phyloP scores from a whole-genome alignment of 2,113 vertebrate genomes.

The Ammodramus savannarum region DNA sequence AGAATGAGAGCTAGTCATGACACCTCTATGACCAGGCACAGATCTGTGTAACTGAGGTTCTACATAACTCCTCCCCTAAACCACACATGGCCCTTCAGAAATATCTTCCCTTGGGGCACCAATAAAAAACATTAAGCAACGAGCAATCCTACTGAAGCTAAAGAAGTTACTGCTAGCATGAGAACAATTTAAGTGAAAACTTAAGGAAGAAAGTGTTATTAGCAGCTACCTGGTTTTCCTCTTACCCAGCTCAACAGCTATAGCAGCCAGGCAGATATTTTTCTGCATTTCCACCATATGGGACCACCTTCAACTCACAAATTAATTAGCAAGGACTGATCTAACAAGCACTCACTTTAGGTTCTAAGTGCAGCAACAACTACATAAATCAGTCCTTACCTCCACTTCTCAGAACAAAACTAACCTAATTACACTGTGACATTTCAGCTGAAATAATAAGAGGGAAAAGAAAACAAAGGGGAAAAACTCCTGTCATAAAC shows the following conservation, averaged over 20 bases:
- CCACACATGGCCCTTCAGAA: background rate
- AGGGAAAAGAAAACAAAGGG: rapidly evolving
- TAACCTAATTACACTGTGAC: background rate
- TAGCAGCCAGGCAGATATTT: background rate
- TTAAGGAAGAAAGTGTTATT: background rate
- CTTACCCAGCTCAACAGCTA: background rate
- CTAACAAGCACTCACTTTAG: background rate
- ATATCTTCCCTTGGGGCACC: background rate
- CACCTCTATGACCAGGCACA: background rate
- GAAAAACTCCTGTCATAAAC: rapidly evolving
- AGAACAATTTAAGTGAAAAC: background rate
- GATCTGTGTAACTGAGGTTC: background rate
- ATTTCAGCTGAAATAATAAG: background rate
- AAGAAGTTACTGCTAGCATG: background rate
- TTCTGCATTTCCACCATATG: background rate
- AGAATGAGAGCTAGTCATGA: rapidly evolving
- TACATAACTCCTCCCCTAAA: background rate
- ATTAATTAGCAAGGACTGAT: background rate
- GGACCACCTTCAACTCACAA: background rate
- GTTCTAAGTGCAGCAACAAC: background rate
- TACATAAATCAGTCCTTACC: background rate
- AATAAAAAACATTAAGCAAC: background rate
- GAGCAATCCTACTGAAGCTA: background rate
- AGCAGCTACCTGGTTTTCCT: background rate
- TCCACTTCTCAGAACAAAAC: background rate